Evolutionary conservation across 2,888 invertebrate genomes (phyloP).

Genomic region (Hecatera dysodea): DNA sequence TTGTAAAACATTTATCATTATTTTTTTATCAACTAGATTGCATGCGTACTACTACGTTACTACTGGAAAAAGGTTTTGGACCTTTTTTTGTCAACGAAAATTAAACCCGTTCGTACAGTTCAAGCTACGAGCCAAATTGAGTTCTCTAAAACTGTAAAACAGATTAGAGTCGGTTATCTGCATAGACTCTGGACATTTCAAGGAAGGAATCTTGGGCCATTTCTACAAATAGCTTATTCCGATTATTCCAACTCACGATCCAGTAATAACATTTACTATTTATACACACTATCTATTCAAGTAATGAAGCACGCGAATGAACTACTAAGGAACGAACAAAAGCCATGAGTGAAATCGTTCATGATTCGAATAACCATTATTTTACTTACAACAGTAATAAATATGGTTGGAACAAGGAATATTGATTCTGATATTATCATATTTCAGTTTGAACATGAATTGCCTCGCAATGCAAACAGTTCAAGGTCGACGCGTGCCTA

Average conservation of each 20-base stretch:
- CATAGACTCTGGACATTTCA: background rate
- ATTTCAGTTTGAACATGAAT: constrained; percentile 61
- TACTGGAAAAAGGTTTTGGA: background rate
- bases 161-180: background rate
- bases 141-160: background rate
- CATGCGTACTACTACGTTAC: too few relatives aligned
- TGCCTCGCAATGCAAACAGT: constrained; percentile 50
- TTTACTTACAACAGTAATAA: constrained; percentile 54
- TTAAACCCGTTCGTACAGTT: background rate
- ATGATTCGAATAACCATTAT: constrained; percentile 40
- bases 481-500: constrained; percentile 55
- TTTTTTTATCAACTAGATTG: too few relatives aligned
- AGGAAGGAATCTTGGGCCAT: constrained; percentile 33
- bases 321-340: constrained; percentile 22
- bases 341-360: constrained; percentile 36
- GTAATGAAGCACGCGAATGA: constrained; percentile 45
- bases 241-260: constrained; percentile 52
- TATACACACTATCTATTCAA: constrained; percentile 57
- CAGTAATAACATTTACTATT: constrained; percentile 54
- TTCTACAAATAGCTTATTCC: constrained; percentile 42
- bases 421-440: constrained; percentile 60
- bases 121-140: background rate
- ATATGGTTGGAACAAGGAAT: constrained; percentile 51
- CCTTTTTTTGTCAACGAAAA: background rate
- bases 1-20: too few relatives aligned